Evolutionary conservation across 2,113 vertebrate species (phyloP), one percentile per base, ranked within the genome.

Genomic region (Spermophilus dauricus): DNA sequence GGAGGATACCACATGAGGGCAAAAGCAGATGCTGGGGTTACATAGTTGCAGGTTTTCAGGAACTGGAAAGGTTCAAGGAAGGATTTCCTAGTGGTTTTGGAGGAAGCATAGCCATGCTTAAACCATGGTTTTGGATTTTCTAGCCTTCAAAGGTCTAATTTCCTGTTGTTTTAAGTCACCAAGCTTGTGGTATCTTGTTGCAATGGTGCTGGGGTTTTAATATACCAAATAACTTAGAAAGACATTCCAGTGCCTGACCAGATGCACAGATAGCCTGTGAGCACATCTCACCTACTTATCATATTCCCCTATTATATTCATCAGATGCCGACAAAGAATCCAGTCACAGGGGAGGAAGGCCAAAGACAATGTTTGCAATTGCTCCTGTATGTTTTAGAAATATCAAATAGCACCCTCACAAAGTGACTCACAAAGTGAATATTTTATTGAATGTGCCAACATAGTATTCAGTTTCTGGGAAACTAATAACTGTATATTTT

Each of bases 381-480:
- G 96, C 95, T 97, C 89, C 96, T 97, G 93, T 97, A 89, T 96
- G 96, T 96, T 93, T 98, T 95, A 75, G 96, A 97, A 97, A 97
- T 97, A 90, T 92, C 87, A 98, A 97, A 97, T 98, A 97, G 97
- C 78, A 90, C 72, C 73, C 90, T 97, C 75, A 97, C 96, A 72
- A 56, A n/a, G 48, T 99, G 98, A 99, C 96, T 98, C 98, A 98
- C 75, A 91, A 70, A 91, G 45, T 94, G 95, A 98, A 69, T 91
- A 98, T 92, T 97, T 97, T 98, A 75, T 97, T 93, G 67, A 84
- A 97, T 90, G 91, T 98, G 97, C 98, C 97, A 98, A 97, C 85
- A 96, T 94, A 97, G 78, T 97, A 95, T 98, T 98, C 98, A 97
- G 96, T 98, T 98, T 98, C 98, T 98, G 97, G 97, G 98, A 98